phyloP scores from a whole-genome alignment of 2,113 vertebrate species.

The Athene cunicularia region DNA sequence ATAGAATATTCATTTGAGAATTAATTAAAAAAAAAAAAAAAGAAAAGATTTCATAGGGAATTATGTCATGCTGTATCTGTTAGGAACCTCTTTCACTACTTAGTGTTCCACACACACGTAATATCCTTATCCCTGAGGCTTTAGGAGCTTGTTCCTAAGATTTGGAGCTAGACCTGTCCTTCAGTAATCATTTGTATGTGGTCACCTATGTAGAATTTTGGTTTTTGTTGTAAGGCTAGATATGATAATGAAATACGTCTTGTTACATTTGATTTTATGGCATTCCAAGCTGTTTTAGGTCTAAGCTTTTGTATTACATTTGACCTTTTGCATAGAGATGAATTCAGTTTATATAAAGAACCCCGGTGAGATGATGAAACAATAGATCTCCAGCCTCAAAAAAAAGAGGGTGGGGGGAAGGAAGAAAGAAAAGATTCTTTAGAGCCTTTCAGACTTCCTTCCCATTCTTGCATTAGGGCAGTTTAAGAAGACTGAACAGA shows the following conservation, averaged over 20 bases:
- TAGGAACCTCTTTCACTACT: neutral
- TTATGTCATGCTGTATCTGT: neutral
- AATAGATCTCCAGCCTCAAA: neutral
- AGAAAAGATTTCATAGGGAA: neutral
- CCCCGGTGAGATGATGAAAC: neutral
- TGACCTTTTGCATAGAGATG: neutral
- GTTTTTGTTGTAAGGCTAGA: neutral
- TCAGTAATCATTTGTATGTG: neutral
- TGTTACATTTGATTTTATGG: neutral
- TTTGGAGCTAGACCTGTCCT: neutral
- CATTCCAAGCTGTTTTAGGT: neutral
- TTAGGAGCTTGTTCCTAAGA: neutral
- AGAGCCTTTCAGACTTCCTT: neutral
- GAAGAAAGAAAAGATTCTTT: neutral
- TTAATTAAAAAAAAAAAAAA: neutral
- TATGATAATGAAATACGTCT: neutral
- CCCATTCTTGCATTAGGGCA: neutral
- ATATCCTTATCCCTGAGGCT: neutral
- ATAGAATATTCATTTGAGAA: neutral
- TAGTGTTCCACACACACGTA: neutral
- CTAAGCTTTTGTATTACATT: neutral
- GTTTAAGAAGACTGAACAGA: neutral
- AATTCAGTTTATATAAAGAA: neutral
- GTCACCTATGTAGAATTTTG: fast-evolving
- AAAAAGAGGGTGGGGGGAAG: neutral